These are phyloP conservation scores for Danionella dracula DNA, from an alignment of 2,797 vertebrate genomes.

Conservation along the genomic window DNA sequence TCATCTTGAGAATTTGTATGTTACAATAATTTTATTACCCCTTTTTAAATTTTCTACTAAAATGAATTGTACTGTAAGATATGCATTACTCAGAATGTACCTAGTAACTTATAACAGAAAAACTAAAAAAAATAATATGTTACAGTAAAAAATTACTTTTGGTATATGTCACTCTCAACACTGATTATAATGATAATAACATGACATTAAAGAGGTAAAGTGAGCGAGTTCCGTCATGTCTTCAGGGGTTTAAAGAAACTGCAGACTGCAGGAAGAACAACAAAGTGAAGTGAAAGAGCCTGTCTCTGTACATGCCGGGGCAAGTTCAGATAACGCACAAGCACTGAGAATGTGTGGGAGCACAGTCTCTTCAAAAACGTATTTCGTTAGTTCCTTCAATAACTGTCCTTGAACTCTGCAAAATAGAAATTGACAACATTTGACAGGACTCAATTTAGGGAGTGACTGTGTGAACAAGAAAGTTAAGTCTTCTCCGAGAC, in stretches of 20 bases:
- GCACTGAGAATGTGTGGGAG: neutral
- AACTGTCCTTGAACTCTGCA: neutral
- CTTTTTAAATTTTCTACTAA: too few species aligned
- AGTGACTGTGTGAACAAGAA: neutral
- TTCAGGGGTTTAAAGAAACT: neutral
- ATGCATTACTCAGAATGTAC: too few species aligned
- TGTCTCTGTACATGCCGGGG: neutral
- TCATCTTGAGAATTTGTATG: too few species aligned
- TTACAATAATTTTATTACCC: too few species aligned
- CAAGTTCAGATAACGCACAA: neutral
- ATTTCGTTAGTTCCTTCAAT: neutral
- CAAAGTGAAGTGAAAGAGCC: neutral
- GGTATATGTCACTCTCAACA: neutral
- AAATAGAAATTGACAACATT: neutral
- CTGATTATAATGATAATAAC: neutral
- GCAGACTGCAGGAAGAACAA: neutral
- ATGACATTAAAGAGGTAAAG: neutral
- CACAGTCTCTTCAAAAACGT: neutral
- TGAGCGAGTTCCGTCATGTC: slow-evolving; percentile 1
- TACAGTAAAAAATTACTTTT: too few species aligned
- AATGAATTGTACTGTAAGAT: too few species aligned
- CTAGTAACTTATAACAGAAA: too few species aligned
- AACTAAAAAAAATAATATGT: too few species aligned
- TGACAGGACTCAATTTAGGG: neutral
- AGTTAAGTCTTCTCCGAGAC: neutral